These are phyloP conservation scores for Tyria jacobaeae DNA, from an alignment of 2,888 invertebrate species.

Conservation along the genomic window DNA sequence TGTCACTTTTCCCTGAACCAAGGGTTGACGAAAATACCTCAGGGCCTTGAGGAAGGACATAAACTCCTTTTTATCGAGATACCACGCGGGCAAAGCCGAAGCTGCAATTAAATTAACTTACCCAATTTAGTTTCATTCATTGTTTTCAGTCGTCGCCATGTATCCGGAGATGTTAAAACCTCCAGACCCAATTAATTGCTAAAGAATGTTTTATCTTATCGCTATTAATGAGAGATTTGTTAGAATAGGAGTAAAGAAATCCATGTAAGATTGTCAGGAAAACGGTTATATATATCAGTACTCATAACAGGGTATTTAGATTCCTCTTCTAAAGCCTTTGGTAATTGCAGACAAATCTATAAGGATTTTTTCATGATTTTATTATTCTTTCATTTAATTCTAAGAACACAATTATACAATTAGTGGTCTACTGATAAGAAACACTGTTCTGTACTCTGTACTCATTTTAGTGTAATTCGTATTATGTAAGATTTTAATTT, in stretches of 20 bases:
- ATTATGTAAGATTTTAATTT: conserved; percentile 5
- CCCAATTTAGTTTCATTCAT: no score
- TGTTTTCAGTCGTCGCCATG: conserved; percentile 1
- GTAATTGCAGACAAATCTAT: not conserved
- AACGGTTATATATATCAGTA: no score
- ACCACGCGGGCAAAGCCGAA: no score
- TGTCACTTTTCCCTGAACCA: no score
- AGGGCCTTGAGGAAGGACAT: no score
- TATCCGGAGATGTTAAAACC: not conserved
- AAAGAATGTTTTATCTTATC: not conserved
- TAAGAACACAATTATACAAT: not conserved
- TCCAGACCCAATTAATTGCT: not conserved
- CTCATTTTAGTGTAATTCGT: no score
- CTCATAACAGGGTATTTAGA: not conserved
- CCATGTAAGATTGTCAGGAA: no score
- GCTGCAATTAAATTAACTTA: no score
- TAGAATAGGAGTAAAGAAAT: no score
- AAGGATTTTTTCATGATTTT: not conserved
- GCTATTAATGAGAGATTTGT: not conserved
- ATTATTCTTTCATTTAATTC: not conserved
- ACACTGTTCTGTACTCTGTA: no score
- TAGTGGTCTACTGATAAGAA: not conserved
- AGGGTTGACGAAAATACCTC: no score
- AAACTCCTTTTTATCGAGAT: no score
- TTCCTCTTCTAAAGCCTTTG: not conserved